These are phyloP conservation scores for Digitonthophagus gazella DNA, from an alignment of 2,888 invertebrate species.

Conservation along the genomic window DNA sequence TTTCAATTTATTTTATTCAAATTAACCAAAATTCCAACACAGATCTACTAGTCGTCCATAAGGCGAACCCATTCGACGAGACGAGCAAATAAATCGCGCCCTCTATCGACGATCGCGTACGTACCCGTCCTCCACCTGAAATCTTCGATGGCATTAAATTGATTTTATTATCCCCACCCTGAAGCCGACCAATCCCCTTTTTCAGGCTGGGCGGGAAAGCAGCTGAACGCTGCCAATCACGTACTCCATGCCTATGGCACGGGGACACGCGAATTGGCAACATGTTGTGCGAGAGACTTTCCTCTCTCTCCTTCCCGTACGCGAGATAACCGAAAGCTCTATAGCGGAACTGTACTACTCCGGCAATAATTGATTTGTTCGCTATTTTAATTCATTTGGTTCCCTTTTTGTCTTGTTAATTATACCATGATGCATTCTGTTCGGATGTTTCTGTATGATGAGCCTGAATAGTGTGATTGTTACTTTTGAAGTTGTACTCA, in stretches of 20 bases:
- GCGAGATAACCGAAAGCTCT: constrained; percentile 24
- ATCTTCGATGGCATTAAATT: constrained; percentile 50
- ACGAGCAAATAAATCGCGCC: not conserved
- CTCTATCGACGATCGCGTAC: not conserved
- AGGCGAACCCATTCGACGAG: not conserved
- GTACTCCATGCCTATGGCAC: constrained; percentile 1
- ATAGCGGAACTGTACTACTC: constrained; percentile 11
- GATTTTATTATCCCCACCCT: constrained; percentile 52
- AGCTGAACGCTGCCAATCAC: constrained; percentile 48
- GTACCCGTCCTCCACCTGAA: constrained; percentile 24
- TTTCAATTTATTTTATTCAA: too few species aligned
- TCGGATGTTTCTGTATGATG: too few species aligned
- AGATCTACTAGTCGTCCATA: not conserved
- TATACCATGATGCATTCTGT: too few species aligned
- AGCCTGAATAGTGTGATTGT: too few species aligned
- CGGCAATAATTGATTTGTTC: constrained; percentile 46
- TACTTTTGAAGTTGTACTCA: too few species aligned
- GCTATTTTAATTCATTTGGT: constrained; percentile 43
- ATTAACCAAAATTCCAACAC: too few species aligned
- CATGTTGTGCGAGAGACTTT: not conserved
- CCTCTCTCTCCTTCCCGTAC: constrained; percentile 4
- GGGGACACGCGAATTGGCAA: not conserved
- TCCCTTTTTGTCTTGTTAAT: constrained; percentile 32
- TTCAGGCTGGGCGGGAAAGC: constrained; percentile 48
- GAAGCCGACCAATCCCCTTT: constrained; percentile 41